phyloP scores from a whole-genome alignment of 35 echinoderm and acorn worm species.

The Lytechinus pictus region DNA sequence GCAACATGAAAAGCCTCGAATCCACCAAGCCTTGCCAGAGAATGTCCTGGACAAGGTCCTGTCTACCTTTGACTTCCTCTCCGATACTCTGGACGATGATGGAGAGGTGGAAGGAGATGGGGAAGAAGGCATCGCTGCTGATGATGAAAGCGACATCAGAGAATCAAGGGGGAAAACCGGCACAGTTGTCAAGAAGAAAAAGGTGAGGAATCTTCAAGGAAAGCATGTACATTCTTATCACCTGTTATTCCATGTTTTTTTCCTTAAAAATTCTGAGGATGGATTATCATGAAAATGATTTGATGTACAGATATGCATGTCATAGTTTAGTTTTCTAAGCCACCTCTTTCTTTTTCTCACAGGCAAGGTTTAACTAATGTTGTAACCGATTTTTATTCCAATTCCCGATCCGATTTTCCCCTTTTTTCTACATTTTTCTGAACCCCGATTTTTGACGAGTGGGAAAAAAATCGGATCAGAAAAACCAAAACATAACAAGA shows the following conservation, averaged over 20 bases:
- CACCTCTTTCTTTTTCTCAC: too few relatives aligned
- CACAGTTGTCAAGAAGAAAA: conserved; percentile 96
- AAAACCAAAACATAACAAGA: too few relatives aligned
- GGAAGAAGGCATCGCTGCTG: conserved; percentile 63
- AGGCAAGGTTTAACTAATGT: too few relatives aligned
- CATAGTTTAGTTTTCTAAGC: too few relatives aligned
- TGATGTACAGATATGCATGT: too few relatives aligned
- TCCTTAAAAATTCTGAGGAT: too few relatives aligned
- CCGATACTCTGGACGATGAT: conserved; percentile 68
- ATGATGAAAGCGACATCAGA: conserved; percentile 69
- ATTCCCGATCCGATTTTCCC: too few relatives aligned
- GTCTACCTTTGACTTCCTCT: conserved; percentile 83
- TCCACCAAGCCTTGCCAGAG: conserved; percentile 70
- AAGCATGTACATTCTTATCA: neutral
- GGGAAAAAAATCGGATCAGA: too few relatives aligned
- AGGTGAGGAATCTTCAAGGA: conserved; percentile 60
- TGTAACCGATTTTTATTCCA: too few relatives aligned
- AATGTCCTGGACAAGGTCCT: conserved; percentile 84
- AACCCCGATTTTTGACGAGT: too few relatives aligned
- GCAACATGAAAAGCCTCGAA: conserved; percentile 77
- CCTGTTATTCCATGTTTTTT: neutral
- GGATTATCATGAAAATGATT: too few relatives aligned
- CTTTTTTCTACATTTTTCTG: too few relatives aligned
- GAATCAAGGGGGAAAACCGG: conserved; percentile 68
- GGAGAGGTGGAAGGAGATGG: conserved; percentile 68